Evolutionary conservation across 2,113 vertebrate genomes (phyloP).

Genomic region (Apeltes quadracus): DNA sequence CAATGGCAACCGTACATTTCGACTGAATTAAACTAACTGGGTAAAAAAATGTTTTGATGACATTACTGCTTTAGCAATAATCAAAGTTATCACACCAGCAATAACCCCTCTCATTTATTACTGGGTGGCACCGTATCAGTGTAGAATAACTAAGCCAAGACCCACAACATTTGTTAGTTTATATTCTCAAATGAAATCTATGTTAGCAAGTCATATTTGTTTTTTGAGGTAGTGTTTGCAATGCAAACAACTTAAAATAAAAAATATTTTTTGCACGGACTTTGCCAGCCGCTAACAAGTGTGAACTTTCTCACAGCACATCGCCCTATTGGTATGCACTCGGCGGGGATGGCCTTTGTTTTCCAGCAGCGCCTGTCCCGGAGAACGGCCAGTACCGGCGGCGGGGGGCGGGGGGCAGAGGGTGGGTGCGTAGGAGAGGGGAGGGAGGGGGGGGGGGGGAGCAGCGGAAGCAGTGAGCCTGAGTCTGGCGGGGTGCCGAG

Average conservation of each 20-base stretch:
- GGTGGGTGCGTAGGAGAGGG: too few relatives aligned
- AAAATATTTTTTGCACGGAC: constrained; percentile 1
- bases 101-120: not conserved
- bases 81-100: constrained; percentile 7
- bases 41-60: constrained; percentile 11
- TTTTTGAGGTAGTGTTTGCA: not conserved
- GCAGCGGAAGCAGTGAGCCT: constrained; percentile 55
- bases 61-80: constrained; percentile 13
- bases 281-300: not conserved
- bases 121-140: not conserved
- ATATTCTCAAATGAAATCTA: not conserved
- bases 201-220: not conserved
- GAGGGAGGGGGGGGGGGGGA: constrained; percentile 70
- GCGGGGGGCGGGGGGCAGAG: constrained; percentile 75
- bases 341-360: constrained; percentile 49
- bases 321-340: constrained; percentile 40
- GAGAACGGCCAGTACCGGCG: constrained; percentile 72
- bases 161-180: not conserved
- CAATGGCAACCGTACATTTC: not conserved
- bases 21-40: constrained; percentile 7
- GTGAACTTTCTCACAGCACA: constrained; percentile 11
- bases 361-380: constrained; percentile 55
- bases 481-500: constrained; percentile 63
- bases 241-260: not conserved
- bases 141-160: not conserved